These are phyloP conservation scores for Drosophila kuntzei DNA, from an alignment of 2,888 invertebrate genomes.

Conservation along the genomic window DNA sequence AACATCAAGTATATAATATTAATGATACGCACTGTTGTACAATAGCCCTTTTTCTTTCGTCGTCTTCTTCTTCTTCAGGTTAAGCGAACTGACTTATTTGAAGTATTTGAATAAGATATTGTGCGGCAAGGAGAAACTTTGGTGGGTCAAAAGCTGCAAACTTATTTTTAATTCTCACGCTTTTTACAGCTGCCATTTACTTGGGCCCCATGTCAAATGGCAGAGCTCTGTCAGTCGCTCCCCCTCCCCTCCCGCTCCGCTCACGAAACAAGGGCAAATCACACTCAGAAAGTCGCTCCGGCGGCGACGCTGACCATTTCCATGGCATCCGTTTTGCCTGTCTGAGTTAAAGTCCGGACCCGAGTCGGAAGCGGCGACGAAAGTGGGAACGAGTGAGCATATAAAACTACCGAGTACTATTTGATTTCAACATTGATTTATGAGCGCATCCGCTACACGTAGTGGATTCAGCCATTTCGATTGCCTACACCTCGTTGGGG, in stretches of 20 bases:
- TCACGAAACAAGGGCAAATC: conserved; percentile 21
- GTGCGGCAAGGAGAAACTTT: conserved; percentile 3
- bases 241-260: background rate
- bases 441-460: conserved; percentile 80
- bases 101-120: conserved; percentile 26
- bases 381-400: conserved; percentile 29
- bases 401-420: conserved; percentile 73
- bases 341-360: conserved; percentile 23
- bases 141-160: conserved; percentile 52
- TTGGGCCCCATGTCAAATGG: conserved; percentile 65
- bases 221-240: conserved; percentile 24
- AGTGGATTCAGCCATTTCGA: conserved; percentile 54
- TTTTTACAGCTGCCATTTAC: conserved; percentile 61
- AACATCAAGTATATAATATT: conserved; percentile 22
- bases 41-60: background rate
- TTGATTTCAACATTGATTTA: conserved; percentile 81
- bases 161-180: conserved; percentile 77
- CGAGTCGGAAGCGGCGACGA: conserved; percentile 6
- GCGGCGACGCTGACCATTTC: conserved; percentile 68
- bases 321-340: conserved; percentile 63
- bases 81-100: conserved; percentile 28
- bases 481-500: conserved; percentile 31
- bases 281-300: conserved; percentile 41
- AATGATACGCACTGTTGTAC: conserved; percentile 18
- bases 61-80: conserved; percentile 1